phyloP scores from a whole-genome alignment of 2,888 invertebrate species.

The Drosophila emarginata region DNA sequence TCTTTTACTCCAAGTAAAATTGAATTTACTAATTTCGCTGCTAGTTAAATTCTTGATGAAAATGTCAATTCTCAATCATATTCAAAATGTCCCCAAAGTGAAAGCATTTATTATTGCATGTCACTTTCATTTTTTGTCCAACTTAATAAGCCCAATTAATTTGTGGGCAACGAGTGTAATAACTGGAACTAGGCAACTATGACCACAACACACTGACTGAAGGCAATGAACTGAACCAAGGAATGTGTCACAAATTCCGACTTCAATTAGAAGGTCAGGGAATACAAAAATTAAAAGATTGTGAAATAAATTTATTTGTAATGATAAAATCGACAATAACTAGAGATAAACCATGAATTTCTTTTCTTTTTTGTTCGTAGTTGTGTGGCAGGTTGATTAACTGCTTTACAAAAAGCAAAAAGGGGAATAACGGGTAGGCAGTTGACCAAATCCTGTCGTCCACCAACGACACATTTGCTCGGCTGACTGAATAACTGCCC shows the following conservation, averaged over 20 bases:
- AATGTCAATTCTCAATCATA: too few relatives aligned
- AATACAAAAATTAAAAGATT: background rate
- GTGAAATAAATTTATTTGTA: background rate
- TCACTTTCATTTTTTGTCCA: background rate
- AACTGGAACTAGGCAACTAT: slow-evolving; percentile 66
- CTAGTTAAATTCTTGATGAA: too few relatives aligned
- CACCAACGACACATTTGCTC: slow-evolving; percentile 23
- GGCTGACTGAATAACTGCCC: slow-evolving; percentile 21
- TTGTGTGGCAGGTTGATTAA: slow-evolving; percentile 5
- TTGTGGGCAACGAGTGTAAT: slow-evolving; percentile 13
- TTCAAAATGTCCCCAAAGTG: too few relatives aligned
- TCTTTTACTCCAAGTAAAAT: too few relatives aligned
- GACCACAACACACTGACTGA: slow-evolving; percentile 57
- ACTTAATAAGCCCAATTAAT: slow-evolving; percentile 1
- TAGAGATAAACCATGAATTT: background rate
- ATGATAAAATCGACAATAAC: background rate
- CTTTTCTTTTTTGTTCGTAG: background rate
- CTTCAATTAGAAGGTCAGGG: background rate
- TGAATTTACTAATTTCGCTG: too few relatives aligned
- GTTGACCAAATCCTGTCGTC: slow-evolving; percentile 17
- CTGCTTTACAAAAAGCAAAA: slow-evolving; percentile 2
- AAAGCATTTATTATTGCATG: background rate
- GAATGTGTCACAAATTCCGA: background rate
- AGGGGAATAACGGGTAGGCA: background rate
- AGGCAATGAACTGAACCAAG: slow-evolving; percentile 24